Conservation (phyloP, 2,113 vertebrate species). For the Okapia johnstoni region DNA sequence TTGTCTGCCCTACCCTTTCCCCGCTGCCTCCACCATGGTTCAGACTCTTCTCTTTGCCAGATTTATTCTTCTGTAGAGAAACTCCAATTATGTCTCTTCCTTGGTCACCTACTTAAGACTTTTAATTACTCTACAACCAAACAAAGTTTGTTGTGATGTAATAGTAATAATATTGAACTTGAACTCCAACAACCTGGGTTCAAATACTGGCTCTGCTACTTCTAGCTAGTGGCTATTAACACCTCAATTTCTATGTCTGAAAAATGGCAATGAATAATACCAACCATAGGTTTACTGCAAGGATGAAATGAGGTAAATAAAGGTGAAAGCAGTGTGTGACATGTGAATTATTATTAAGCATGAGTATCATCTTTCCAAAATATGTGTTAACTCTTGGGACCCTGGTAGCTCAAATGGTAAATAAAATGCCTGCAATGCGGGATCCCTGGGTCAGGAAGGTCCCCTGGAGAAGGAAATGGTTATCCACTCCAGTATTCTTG, state of each 20-base stretch:
- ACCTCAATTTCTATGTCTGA: not conserved
- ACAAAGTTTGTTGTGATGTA: not conserved
- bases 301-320: not conserved
- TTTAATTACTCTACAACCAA: not conserved
- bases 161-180: not conserved
- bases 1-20: not conserved
- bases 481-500: not conserved
- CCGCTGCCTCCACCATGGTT: not conserved
- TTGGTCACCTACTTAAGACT: not conserved
- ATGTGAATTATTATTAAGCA: not conserved
- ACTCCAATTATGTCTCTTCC: not conserved
- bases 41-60: not conserved
- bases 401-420: not conserved
- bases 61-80: not conserved
- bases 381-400: not conserved
- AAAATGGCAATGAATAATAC: not conserved
- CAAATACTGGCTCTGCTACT: not conserved
- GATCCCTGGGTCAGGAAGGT: not conserved
- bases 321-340: not conserved
- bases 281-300: not conserved
- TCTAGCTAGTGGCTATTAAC: not conserved
- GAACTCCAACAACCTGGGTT: not conserved
- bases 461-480: not conserved
- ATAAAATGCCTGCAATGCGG: not conserved
- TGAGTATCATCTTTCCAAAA: not conserved